Evolutionary conservation across 2,797 vertebrate species (phyloP).

Genomic region (Denticeps clupeoides): DNA sequence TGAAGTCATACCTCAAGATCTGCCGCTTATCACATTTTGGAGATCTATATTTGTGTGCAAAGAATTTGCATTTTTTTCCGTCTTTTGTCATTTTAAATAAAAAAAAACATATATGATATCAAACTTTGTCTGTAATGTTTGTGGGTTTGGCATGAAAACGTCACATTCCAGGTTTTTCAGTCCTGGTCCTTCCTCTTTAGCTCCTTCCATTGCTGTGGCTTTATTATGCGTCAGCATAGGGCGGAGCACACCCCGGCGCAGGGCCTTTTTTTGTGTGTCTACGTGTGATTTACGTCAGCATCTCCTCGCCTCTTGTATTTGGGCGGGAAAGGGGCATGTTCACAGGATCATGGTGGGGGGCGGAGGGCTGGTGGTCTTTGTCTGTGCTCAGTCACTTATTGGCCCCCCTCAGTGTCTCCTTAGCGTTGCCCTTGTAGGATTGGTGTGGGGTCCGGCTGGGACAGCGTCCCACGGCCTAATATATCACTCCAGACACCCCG

Average conservation of each 20-base stretch:
- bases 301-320: slow-evolving; percentile 36
- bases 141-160: no score
- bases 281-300: slow-evolving; percentile 38
- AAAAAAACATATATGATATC: background rate
- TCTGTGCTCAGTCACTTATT: slow-evolving; percentile 49
- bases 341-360: slow-evolving; percentile 29
- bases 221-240: no score
- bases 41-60: background rate
- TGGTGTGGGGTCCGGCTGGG: slow-evolving; percentile 50
- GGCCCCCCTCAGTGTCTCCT: slow-evolving; percentile 20
- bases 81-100: background rate
- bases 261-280: slow-evolving; percentile 10
- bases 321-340: slow-evolving; percentile 13
- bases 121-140: no score
- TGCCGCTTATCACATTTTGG: slow-evolving; percentile 5
- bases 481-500: no score
- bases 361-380: slow-evolving; percentile 40
- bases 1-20: slow-evolving; percentile 26
- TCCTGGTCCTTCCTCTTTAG: background rate
- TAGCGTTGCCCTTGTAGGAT: slow-evolving; percentile 17
- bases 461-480: slow-evolving; percentile 51
- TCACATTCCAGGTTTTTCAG: background rate
- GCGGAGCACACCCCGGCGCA: background rate
- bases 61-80: slow-evolving; percentile 1
- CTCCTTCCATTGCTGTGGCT: no score